These are phyloP conservation scores for Smutsia gigantea DNA, from an alignment of 2,797 vertebrate species.

Conservation along the genomic window DNA sequence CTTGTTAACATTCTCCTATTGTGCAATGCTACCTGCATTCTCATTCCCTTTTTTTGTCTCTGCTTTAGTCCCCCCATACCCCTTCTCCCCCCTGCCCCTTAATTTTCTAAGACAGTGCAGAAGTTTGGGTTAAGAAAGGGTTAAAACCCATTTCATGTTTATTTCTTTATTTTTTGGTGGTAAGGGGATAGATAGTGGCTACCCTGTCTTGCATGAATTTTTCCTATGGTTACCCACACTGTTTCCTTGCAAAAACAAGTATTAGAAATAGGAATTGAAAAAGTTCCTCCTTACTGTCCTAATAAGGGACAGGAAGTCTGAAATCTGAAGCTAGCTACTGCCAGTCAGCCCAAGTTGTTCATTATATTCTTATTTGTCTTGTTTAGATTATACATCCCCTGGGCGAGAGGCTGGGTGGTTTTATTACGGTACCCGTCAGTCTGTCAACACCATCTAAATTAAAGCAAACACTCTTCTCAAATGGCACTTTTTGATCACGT, in stretches of 20 bases:
- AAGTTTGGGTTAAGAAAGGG: not conserved
- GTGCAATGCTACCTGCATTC: not conserved
- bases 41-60: not conserved
- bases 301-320: not conserved
- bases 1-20: not conserved
- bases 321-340: not conserved
- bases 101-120: not conserved
- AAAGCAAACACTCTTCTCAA: constrained; percentile 67
- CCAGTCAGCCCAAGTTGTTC: constrained; percentile 54
- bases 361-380: constrained; percentile 71
- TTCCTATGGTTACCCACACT: not conserved
- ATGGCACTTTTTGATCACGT: constrained; percentile 46
- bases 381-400: constrained; percentile 68
- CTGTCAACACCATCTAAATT: constrained; percentile 72
- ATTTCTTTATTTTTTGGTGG: not conserved
- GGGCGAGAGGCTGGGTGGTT: constrained; percentile 51
- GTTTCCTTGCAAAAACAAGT: not conserved
- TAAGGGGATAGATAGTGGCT: not conserved
- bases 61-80: not conserved
- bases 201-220: not conserved
- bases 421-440: constrained; percentile 68
- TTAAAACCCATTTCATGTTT: not conserved
- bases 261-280: not conserved
- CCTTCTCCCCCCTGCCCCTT: not conserved
- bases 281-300: not conserved